Conservation (phyloP, 2,113 vertebrate species). For the Muntiacus reevesi region DNA sequence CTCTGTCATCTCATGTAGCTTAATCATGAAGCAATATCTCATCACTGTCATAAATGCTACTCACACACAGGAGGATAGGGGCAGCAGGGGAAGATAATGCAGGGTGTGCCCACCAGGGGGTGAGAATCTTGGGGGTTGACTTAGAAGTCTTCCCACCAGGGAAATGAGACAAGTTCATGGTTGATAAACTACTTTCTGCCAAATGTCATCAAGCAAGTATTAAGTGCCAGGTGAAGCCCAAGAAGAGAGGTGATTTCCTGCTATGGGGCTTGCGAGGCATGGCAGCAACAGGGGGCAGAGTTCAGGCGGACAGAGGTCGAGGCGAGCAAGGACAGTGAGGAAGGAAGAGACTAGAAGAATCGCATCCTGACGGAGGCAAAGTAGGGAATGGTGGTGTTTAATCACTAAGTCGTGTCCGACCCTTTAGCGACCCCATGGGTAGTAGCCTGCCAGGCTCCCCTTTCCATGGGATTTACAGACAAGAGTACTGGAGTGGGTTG, state of each 20-base stretch:
- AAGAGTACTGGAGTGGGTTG: not conserved
- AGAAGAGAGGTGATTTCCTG: not conserved
- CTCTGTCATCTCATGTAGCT: not conserved
- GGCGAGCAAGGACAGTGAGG: not conserved
- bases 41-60: not conserved
- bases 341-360: not conserved
- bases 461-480: not conserved
- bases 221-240: not conserved
- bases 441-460: not conserved
- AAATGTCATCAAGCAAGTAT: too few relatives aligned
- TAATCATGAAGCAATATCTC: not conserved
- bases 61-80: not conserved
- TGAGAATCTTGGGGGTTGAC: not conserved
- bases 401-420: not conserved
- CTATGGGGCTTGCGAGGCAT: accelerated
- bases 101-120: accelerated
- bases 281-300: not conserved
- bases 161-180: not conserved
- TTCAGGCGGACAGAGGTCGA: not conserved
- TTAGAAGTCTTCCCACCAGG: not conserved
- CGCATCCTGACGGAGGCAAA: not conserved
- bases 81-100: not conserved
- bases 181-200: not conserved
- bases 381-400: not conserved
- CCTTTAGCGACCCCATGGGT: not conserved